A percentile compares a stretch with the other conserved stretches of the same genome.
phyloP scores from a whole-genome alignment of 2,888 invertebrate genomes.

The Adineta ricciae region DNA sequence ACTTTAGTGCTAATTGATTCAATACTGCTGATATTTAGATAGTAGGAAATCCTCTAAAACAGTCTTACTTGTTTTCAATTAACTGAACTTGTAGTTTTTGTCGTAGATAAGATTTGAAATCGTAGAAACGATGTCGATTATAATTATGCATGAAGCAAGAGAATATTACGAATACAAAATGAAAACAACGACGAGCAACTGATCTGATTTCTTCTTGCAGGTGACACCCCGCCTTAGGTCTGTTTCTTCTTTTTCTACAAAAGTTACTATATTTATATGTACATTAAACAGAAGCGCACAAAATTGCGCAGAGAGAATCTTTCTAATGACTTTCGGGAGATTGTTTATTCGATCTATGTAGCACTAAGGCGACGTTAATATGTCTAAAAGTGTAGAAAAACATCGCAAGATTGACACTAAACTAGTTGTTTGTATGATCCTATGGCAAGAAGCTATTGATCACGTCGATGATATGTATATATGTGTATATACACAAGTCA shows the following conservation, averaged over 20 bases:
- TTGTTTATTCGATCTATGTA: neutral
- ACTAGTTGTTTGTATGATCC: neutral
- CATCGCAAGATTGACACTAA: neutral
- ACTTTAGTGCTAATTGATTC: neutral
- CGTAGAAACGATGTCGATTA: neutral
- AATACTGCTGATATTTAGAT: neutral
- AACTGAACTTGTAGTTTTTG: neutral
- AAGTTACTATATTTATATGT: neutral
- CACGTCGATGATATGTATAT: neutral
- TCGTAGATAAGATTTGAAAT: neutral
- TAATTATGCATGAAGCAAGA: neutral
- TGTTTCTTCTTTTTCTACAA: neutral
- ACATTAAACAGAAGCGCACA: neutral
- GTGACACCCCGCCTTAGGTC: neutral
- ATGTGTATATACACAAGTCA: no score
- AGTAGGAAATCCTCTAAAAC: neutral
- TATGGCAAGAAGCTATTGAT: neutral
- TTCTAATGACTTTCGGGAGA: neutral
- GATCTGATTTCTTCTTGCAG: neutral
- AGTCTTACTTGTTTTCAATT: neutral
- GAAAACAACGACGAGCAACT: neutral
- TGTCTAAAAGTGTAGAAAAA: neutral
- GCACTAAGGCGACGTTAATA: neutral
- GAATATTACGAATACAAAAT: neutral
- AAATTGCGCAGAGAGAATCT: neutral